Evolutionary conservation across 2,888 invertebrate species (phyloP).

Genomic region (Geophilus truncorum): DNA sequence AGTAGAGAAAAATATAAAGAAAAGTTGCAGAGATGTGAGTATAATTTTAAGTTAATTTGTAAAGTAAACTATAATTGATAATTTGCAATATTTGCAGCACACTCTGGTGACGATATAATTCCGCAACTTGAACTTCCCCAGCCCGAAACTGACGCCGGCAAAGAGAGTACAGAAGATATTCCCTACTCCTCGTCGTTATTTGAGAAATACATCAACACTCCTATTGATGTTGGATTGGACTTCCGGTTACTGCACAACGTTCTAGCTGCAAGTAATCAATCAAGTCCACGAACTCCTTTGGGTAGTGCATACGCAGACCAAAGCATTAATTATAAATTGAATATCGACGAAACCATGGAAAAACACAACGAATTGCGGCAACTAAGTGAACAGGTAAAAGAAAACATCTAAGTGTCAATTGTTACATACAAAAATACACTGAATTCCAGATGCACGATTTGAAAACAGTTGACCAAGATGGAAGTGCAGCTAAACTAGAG

Average conservation of each 20-base stretch:
- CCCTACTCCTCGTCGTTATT: not conserved
- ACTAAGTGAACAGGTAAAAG: not conserved
- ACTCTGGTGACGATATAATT: not conserved
- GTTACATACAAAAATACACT: no score
- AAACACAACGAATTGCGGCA: not conserved
- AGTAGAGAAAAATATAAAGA: not conserved
- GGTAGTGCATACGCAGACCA: not conserved
- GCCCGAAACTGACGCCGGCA: not conserved
- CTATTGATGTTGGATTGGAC: not conserved
- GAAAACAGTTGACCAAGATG: conserved; percentile 28
- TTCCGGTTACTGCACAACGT: not conserved
- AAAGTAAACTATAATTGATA: not conserved
- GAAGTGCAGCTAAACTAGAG: conserved; percentile 25
- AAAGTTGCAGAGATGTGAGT: not conserved
- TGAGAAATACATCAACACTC: not conserved
- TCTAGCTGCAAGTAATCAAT: not conserved
- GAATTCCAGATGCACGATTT: conserved; percentile 27
- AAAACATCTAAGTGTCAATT: no score
- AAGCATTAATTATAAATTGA: not conserved
- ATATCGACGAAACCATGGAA: not conserved
- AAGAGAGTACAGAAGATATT: not conserved
- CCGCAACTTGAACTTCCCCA: not conserved
- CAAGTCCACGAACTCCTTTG: not conserved
- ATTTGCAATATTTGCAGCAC: not conserved
- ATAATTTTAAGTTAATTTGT: not conserved